Evolutionary conservation across 2,888 invertebrate species (phyloP).

Genomic region (Drosophila picticornis): DNA sequence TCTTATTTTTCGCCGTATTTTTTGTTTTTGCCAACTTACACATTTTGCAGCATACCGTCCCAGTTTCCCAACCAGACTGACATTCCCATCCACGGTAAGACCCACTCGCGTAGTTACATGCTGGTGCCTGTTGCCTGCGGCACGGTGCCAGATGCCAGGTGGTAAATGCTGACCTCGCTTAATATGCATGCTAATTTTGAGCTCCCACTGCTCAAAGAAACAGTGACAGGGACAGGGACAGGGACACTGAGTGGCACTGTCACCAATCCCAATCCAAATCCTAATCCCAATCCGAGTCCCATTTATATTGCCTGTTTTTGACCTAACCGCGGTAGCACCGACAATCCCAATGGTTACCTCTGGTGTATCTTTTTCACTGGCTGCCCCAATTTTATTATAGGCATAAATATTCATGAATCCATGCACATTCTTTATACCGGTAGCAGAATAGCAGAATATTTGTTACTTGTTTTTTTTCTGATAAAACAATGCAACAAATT

Average conservation of each 20-base stretch:
- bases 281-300: not conserved
- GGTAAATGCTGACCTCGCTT: conserved; percentile 59
- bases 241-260: not conserved
- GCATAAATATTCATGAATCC: conserved; percentile 62
- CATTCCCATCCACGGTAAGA: conserved; percentile 7
- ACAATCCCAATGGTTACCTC: not conserved
- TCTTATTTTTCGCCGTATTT: conserved; percentile 46
- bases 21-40: conserved; percentile 45
- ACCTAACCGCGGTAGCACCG: not conserved
- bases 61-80: not conserved
- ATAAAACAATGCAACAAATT: conserved; percentile 50
- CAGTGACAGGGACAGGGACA: conserved; percentile 4
- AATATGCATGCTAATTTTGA: conserved; percentile 64
- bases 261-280: conserved; percentile 1
- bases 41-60: conserved; percentile 41
- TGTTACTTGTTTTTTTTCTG: conserved; percentile 7
- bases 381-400: conserved; percentile 58
- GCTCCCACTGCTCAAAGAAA: conserved; percentile 16
- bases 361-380: conserved; percentile 12
- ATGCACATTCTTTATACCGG: conserved; percentile 18
- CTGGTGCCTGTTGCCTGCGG: not conserved
- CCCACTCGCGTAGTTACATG: conserved; percentile 12
- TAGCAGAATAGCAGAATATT: conserved; percentile 25
- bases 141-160: conserved; percentile 50
- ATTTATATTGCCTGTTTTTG: conserved; percentile 3